These are phyloP conservation scores for Ochotona curzoniae DNA, from an alignment of 2,113 vertebrate genomes.

Conservation along the genomic window DNA sequence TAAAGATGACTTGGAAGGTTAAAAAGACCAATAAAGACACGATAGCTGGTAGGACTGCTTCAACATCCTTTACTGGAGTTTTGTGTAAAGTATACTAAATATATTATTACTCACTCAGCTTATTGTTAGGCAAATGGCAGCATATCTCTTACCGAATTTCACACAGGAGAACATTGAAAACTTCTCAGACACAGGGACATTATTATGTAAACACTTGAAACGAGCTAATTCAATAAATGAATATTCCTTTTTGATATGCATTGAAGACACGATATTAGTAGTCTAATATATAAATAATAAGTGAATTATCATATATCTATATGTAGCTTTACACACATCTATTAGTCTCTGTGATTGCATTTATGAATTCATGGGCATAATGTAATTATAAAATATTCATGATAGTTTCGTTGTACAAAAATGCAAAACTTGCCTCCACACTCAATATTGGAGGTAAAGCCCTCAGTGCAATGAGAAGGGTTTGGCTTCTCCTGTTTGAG, in stretches of 20 bases:
- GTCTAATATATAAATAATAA: conserved; percentile 73
- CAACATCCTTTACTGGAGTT: conserved; percentile 62
- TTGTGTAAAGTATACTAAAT: conserved; percentile 59
- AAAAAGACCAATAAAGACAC: conserved; percentile 65
- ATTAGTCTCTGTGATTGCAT: conserved; percentile 32
- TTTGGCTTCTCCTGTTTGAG: conserved; percentile 85
- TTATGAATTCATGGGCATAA: conserved; percentile 64
- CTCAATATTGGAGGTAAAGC: conserved; percentile 76
- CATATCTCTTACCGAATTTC: conserved; percentile 63
- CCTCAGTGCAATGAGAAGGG: conserved; percentile 78
- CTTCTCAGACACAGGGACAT: conserved; percentile 67
- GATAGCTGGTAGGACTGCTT: conserved; percentile 60
- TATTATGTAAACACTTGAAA: conserved; percentile 60
- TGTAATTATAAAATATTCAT: conserved; percentile 79
- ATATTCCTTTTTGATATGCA: conserved; percentile 62
- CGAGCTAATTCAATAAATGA: conserved; percentile 66
- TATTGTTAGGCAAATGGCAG: conserved; percentile 72
- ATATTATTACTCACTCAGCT: conserved; percentile 58
- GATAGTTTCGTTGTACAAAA: conserved; percentile 70
- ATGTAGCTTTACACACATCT: conserved; percentile 53
- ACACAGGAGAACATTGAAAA: conserved; percentile 65
- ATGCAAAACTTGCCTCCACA: conserved; percentile 57
- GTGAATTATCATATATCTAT: conserved; percentile 44
- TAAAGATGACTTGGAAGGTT: conserved; percentile 63
- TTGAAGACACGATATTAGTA: conserved; percentile 67